Conservation (phyloP, 2,888 invertebrate genomes). For the Acronicta leporina region DNA sequence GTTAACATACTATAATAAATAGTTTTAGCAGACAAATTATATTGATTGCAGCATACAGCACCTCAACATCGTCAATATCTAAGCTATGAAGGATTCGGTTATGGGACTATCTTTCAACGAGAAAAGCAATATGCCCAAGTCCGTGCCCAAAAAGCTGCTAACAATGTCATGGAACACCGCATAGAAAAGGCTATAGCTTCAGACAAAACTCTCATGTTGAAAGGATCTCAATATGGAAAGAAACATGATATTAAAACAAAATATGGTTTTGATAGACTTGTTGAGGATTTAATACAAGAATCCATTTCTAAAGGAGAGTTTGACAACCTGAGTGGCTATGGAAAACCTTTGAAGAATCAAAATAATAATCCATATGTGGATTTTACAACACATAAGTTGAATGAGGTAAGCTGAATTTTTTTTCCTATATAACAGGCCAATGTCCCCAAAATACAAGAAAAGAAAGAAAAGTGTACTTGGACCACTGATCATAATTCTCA, state of each 20-base stretch:
- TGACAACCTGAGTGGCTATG: constrained; percentile 94
- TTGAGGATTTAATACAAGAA: constrained; percentile 97
- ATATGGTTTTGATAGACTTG: constrained; percentile 95
- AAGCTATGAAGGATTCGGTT: constrained; percentile 93
- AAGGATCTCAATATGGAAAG: constrained; percentile 86
- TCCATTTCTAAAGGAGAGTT: constrained; percentile 97
- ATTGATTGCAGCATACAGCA: constrained; percentile 92
- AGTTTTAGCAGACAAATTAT: no score
- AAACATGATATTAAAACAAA: constrained; percentile 94
- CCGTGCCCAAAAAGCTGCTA: constrained; percentile 91
- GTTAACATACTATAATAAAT: no score
- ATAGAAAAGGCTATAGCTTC: constrained; percentile 90
- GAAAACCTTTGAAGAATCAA: constrained; percentile 93
- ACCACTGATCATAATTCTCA: neutral
- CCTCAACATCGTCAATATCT: constrained; percentile 97
- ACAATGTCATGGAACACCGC: constrained; percentile 90
- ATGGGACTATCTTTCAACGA: constrained; percentile 93
- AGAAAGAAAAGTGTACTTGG: no score
- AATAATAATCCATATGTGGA: constrained; percentile 95
- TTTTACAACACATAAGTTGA: constrained; percentile 95
- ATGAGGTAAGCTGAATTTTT: constrained; percentile 88
- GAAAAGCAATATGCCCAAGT: constrained; percentile 93
- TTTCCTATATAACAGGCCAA: no score
- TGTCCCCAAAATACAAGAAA: no score
- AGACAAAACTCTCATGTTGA: constrained; percentile 91